Base-by-base conservation (phyloP, 2,113 vertebrate genomes). In the Nycticebus coucang region DNA sequence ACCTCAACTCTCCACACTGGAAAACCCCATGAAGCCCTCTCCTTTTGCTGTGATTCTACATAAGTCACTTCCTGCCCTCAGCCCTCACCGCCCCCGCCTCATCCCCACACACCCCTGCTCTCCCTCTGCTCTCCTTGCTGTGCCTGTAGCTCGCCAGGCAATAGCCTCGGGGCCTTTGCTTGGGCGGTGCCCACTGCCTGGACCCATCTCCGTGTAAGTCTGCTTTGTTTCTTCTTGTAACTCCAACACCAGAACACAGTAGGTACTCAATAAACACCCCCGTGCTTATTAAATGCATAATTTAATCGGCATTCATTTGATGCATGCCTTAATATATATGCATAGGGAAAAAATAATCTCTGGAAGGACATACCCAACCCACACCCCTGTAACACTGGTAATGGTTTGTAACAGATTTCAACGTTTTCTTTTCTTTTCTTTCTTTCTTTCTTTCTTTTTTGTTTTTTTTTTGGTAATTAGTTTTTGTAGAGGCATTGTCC, bases 101-200 rank as follows among this genome's bases (percentile, higher is more conserved):
- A 45, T 8, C 64, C 28, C 0, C 60, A 26, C 60, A 2, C 22
- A 60, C 14, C 33, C 35, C 57, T 0, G 3, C 33, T 1, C 37
- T 35, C 72, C 3, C 59, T 74, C 24, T 9, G 64, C 21, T 2
- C 59, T 28, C 7, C 41, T n/a, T 10, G 0, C 62, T 26, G 35
- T 7, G 57, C 55, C 57, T 88, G 22, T n/a, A 68, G 26, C 4
- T 8, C 0, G 2, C 68, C 50, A 13, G 57, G 24, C 24, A 1
- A 2, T 1, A 35, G 59, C 71, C 78, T 17, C 86, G 30, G 83
- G 90, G 15, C 64, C 86, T 86, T 86, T 80, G 74, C 85, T 66
- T 1, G 0, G 0, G 30, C 26, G 53, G 7, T 74, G 6, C 50
- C 11, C 45, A 72, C 37, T n/a, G 59, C 30, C 41, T 35, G 55